These are phyloP conservation scores for Eunapius fragilis DNA, from an alignment of 37 sponge, comb jelly and placozoan genomes.

Conservation along the genomic window DNA sequence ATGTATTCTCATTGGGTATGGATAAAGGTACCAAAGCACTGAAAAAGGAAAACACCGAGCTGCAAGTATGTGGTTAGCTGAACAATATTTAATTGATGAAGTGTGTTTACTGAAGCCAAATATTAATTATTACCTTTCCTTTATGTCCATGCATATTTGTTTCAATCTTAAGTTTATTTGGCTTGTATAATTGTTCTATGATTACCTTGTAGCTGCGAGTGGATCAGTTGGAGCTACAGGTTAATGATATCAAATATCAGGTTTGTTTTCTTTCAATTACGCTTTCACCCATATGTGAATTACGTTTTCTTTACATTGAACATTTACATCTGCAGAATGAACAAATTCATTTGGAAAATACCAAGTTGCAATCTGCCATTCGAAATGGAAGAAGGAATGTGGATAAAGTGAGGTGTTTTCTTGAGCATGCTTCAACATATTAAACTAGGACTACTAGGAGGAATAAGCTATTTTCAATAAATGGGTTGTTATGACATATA, in stretches of 20 bases:
- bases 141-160: too few relatives aligned
- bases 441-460: neutral
- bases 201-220: neutral
- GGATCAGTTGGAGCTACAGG: neutral
- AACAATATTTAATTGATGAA: too few relatives aligned
- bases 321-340: neutral
- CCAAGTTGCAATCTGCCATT: neutral
- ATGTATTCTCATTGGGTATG: too few relatives aligned
- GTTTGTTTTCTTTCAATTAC: too few relatives aligned
- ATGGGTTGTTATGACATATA: too few relatives aligned
- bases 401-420: neutral
- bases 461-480: too few relatives aligned
- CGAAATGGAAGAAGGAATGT: neutral
- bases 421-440: too few relatives aligned
- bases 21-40: neutral
- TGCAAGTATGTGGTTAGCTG: conserved; percentile 6
- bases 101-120: too few relatives aligned
- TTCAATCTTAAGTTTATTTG: too few relatives aligned
- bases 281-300: neutral
- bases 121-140: too few relatives aligned
- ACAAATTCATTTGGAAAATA: conserved; percentile 1
- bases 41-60: neutral
- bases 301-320: neutral
- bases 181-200: neutral
- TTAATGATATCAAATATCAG: neutral